These are phyloP conservation scores for Notothenia coriiceps DNA, from an alignment of 2,113 vertebrate species.

Conservation along the genomic window DNA sequence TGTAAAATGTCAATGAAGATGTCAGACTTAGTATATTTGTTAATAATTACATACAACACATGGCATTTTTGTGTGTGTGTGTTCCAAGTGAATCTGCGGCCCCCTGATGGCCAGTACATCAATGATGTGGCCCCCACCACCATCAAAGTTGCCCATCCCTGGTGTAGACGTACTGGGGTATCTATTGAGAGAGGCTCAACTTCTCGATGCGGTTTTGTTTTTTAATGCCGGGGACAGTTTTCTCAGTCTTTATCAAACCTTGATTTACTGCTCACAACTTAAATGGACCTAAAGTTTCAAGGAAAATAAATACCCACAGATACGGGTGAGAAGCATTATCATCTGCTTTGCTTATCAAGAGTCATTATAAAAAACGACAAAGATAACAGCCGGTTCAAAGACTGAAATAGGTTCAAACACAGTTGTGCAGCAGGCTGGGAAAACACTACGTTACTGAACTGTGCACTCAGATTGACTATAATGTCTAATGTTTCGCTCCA, in stretches of 20 bases:
- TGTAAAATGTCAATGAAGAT: too few species aligned
- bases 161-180: constrained; percentile 18
- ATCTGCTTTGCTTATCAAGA: constrained; percentile 56
- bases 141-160: too few species aligned
- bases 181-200: neutral
- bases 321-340: constrained; percentile 65
- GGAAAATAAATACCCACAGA: constrained; percentile 58
- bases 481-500: constrained; percentile 52
- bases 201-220: constrained; percentile 33
- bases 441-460: constrained; percentile 46
- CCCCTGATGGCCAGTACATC: too few species aligned
- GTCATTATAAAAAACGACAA: constrained; percentile 55
- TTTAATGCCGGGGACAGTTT: constrained; percentile 19
- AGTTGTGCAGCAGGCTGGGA: constrained; percentile 41
- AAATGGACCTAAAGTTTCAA: constrained; percentile 23
- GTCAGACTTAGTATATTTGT: too few species aligned
- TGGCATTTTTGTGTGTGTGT: too few species aligned
- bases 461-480: constrained; percentile 24
- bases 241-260: constrained; percentile 42
- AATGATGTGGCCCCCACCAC: too few species aligned
- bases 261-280: constrained; percentile 48
- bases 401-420: constrained; percentile 45
- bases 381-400: constrained; percentile 42
- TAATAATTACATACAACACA: too few species aligned
- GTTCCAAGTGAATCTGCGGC: too few species aligned